A percentile compares a stretch with the other conserved stretches of the same genome.
These are phyloP conservation scores for Temnothorax rugatulus DNA, from an alignment of 2,888 invertebrate species.

Conservation along the genomic window DNA sequence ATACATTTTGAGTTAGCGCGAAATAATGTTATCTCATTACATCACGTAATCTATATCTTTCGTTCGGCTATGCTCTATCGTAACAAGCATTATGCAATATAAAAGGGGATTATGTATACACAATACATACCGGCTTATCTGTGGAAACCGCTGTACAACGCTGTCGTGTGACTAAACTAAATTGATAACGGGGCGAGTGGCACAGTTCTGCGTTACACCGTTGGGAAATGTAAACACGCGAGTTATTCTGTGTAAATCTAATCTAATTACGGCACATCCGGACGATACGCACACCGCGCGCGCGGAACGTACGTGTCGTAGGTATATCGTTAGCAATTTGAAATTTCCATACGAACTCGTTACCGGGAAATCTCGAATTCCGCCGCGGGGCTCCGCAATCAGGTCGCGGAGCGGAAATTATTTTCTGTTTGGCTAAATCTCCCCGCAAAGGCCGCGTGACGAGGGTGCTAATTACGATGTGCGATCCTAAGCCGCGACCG, in stretches of 20 bases:
- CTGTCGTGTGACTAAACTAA: constrained; percentile 30
- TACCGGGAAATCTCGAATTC: constrained; percentile 34
- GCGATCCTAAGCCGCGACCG: constrained; percentile 2
- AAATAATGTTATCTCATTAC: constrained; percentile 11
- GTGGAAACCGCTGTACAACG: neutral
- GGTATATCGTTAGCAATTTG: constrained; percentile 49
- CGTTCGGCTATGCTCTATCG: neutral
- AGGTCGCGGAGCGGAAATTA: constrained; percentile 35
- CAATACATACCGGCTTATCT: constrained; percentile 22
- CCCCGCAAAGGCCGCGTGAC: constrained; percentile 1
- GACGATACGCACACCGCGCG: neutral
- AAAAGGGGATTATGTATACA: constrained; percentile 1
- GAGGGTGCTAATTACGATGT: neutral
- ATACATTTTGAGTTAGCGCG: constrained; percentile 3
- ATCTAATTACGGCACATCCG: constrained; percentile 50
- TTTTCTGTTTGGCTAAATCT: constrained; percentile 36
- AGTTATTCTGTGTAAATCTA: constrained; percentile 51
- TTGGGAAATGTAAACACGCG: constrained; percentile 49
- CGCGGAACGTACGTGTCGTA: constrained; percentile 14
- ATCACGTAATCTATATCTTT: constrained; percentile 1
- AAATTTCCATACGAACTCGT: constrained; percentile 38
- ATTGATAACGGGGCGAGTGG: constrained; percentile 47
- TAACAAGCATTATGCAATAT: neutral
- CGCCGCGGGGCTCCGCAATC: constrained; percentile 14
- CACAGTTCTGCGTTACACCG: constrained; percentile 42